Evolutionary conservation across 2,113 vertebrate genomes (phyloP).

Genomic region (Psittacula cyanocephala): DNA sequence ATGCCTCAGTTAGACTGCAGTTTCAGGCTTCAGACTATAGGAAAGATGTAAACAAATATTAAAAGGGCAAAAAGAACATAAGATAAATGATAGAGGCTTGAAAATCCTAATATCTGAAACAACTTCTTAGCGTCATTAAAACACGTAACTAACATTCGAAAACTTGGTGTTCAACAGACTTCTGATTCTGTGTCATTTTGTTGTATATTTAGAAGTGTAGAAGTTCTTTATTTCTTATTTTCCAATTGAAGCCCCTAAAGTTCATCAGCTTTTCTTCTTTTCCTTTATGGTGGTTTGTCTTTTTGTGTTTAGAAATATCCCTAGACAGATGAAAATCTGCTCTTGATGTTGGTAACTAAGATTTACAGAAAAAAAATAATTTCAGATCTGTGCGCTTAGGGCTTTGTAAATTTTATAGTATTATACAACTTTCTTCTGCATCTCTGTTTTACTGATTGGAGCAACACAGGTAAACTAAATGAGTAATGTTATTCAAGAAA

Average conservation of each 20-base stretch:
- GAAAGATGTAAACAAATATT: not conserved
- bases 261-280: not conserved
- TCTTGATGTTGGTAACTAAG: not conserved
- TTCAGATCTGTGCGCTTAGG: not conserved
- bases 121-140: not conserved
- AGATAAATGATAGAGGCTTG: not conserved
- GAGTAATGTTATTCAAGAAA: slow-evolving; percentile 27
- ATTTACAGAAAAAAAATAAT: not conserved
- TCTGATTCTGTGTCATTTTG: not conserved
- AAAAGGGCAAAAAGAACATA: not conserved
- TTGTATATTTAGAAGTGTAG: not conserved
- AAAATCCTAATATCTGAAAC: not conserved
- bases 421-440: not conserved
- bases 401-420: not conserved
- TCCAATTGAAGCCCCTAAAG: not conserved
- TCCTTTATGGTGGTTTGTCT: not conserved
- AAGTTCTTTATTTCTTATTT: not conserved
- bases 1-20: not conserved
- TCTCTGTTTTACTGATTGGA: not conserved
- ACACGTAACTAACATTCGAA: not conserved
- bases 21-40: not conserved
- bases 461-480: slow-evolving; percentile 18
- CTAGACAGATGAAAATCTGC: not conserved
- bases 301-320: not conserved
- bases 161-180: not conserved